Percentiles rank a stretch among this genome's conserved stretches.
These are phyloP conservation scores for Simalia tracyae DNA, from an alignment of 2,797 vertebrate species.

Conservation along the genomic window DNA sequence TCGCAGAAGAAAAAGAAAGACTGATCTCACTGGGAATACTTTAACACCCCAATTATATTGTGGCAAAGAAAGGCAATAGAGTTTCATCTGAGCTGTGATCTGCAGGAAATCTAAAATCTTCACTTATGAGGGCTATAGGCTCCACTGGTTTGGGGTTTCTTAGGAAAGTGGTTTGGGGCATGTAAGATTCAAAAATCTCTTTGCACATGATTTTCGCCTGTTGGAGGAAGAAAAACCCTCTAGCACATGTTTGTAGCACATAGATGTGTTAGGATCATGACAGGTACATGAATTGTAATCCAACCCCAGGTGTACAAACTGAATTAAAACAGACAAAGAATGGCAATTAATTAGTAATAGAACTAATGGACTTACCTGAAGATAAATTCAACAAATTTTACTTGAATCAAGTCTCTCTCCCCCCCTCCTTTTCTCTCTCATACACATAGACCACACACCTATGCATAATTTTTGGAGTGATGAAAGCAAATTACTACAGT, in stretches of 20 bases:
- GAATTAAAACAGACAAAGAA: not conserved
- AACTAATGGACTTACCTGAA: too few relatives aligned
- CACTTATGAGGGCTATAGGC: not conserved
- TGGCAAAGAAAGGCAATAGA: conserved; percentile 16
- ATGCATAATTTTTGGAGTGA: not conserved
- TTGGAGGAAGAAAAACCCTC: not conserved
- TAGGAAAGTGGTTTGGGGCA: not conserved
- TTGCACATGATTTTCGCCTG: not conserved
- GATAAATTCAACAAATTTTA: too few relatives aligned
- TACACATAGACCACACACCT: not conserved
- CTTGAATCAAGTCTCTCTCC: not conserved
- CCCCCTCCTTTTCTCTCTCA: not conserved
- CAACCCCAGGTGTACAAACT: not conserved
- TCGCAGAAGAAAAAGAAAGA: conserved; percentile 22
- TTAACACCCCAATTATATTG: conserved; percentile 41
- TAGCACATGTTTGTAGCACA: not conserved
- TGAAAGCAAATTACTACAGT: not conserved
- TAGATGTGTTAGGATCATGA: not conserved
- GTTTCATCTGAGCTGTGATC: not conserved
- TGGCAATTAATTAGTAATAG: not conserved
- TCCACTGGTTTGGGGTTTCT: not conserved
- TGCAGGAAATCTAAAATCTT: not conserved
- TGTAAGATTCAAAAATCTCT: not conserved
- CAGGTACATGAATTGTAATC: not conserved
- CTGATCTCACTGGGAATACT: conserved; percentile 30